A percentile compares a stretch with the other conserved stretches of the same genome.
Evolutionary conservation across 2,888 invertebrate species (phyloP).

Genomic region (Tetheella fluctuosa): DNA sequence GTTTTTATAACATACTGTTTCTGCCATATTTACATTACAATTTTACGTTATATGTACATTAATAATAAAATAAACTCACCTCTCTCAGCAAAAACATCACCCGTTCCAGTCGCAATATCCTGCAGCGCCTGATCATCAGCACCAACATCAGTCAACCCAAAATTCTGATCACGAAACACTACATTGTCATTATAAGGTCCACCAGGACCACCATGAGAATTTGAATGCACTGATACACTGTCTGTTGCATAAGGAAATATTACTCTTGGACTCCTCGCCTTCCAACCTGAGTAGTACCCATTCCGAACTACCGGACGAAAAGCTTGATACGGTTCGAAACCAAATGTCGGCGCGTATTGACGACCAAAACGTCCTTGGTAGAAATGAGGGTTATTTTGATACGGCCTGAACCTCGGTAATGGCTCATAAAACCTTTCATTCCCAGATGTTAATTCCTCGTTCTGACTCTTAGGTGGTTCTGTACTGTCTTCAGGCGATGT

Average conservation of each 20-base stretch:
- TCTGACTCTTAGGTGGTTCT: constrained; percentile 29
- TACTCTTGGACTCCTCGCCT: constrained; percentile 75
- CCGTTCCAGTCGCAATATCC: constrained; percentile 83
- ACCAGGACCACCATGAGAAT: constrained; percentile 71
- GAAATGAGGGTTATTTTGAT: constrained; percentile 54
- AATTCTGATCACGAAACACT: constrained; percentile 85
- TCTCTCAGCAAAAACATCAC: constrained; percentile 85
- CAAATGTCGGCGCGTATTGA: constrained; percentile 69
- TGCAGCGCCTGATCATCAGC: constrained; percentile 86
- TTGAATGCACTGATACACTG: constrained; percentile 67
- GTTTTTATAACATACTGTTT: no score
- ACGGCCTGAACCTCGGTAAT: constrained; percentile 54
- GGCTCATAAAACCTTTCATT: constrained; percentile 75
- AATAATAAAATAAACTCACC: constrained; percentile 75
- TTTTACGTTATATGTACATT: no score
- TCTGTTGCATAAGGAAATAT: constrained; percentile 77
- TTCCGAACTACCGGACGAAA: constrained; percentile 63
- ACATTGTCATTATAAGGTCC: constrained; percentile 64
- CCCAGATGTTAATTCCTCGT: constrained; percentile 53
- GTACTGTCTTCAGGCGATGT: constrained; percentile 62
- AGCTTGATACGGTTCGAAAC: constrained; percentile 61
- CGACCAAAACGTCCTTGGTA: constrained; percentile 68
- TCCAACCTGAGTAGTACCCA: constrained; percentile 74
- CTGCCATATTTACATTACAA: no score
- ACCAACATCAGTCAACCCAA: constrained; percentile 84